phyloP scores from a whole-genome alignment of 1,140 invertebrate species.

The Hylaeus volcanicus region DNA sequence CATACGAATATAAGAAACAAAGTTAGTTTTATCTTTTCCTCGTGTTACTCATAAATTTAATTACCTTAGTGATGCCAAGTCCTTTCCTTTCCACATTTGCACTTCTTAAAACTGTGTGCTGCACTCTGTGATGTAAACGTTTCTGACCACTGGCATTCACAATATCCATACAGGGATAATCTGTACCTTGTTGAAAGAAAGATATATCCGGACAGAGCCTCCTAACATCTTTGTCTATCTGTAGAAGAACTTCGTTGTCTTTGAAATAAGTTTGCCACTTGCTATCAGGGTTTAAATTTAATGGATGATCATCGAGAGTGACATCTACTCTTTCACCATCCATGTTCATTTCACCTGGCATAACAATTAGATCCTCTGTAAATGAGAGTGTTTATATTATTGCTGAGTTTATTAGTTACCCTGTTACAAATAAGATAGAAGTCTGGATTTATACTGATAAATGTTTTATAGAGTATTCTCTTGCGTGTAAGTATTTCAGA shows the following conservation, averaged over 20 bases:
- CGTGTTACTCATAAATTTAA: conserved; percentile 38
- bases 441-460: conserved; percentile 85
- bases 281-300: conserved; percentile 96
- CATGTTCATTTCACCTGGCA: conserved; percentile 84
- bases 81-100: conserved; percentile 94
- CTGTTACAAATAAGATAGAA: neutral
- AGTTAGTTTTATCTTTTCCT: conserved; percentile 29
- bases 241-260: conserved; percentile 97
- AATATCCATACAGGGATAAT: conserved; percentile 90
- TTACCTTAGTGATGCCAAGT: conserved; percentile 93
- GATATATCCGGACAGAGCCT: conserved; percentile 97
- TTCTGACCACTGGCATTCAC: conserved; percentile 88
- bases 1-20: conserved; percentile 54
- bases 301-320: conserved; percentile 89
- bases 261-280: conserved; percentile 97
- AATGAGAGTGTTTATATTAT: conserved; percentile 47
- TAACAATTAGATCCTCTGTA: conserved; percentile 90
- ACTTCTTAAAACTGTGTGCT: conserved; percentile 91
- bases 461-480: conserved; percentile 89
- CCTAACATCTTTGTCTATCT: conserved; percentile 98
- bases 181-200: conserved; percentile 96
- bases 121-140: conserved; percentile 92
- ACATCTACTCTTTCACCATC: conserved; percentile 81
- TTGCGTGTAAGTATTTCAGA: conserved; percentile 85
- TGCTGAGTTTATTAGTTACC: neutral